Percentiles rank a stretch among this genome's conserved stretches.
Evolutionary conservation across 2,888 invertebrate species (phyloP).

Genomic region (Noctua pronuba): DNA sequence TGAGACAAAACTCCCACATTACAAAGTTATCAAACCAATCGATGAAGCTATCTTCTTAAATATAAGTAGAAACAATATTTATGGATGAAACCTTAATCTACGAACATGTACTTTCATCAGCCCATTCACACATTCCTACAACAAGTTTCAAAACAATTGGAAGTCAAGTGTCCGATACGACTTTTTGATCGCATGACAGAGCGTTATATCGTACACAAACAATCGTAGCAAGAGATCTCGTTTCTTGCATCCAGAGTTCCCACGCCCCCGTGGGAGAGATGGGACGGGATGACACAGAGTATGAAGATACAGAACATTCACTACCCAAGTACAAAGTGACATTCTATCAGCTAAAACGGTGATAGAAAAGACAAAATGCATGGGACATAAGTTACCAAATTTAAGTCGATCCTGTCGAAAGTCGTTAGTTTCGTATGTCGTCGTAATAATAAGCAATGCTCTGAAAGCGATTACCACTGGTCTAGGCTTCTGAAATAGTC

Average conservation of each 20-base stretch:
- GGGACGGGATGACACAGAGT: slow-evolving; percentile 53
- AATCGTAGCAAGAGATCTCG: slow-evolving; percentile 67
- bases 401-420: neutral
- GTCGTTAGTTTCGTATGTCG: no score
- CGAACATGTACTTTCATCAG: slow-evolving; percentile 42
- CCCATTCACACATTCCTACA: slow-evolving; percentile 54
- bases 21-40: neutral
- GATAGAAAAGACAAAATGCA: neutral
- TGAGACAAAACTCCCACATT: neutral
- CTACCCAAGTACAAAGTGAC: neutral
- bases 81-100: slow-evolving; percentile 25
- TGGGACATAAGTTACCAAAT: neutral
- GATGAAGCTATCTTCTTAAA: neutral
- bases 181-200: slow-evolving; percentile 65
- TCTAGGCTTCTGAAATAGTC: no score
- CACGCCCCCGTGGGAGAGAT: slow-evolving; percentile 73
- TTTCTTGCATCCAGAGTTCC: slow-evolving; percentile 67
- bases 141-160: slow-evolving; percentile 57
- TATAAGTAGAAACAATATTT: neutral
- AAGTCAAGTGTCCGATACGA: slow-evolving; percentile 56
- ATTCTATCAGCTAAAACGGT: neutral
- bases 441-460: no score
- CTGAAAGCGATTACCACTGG: no score
- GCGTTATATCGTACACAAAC: slow-evolving; percentile 67
- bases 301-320: slow-evolving; percentile 20